phyloP scores from a whole-genome alignment of 2,113 vertebrate species.

The Campylomormyrus tamandua region DNA sequence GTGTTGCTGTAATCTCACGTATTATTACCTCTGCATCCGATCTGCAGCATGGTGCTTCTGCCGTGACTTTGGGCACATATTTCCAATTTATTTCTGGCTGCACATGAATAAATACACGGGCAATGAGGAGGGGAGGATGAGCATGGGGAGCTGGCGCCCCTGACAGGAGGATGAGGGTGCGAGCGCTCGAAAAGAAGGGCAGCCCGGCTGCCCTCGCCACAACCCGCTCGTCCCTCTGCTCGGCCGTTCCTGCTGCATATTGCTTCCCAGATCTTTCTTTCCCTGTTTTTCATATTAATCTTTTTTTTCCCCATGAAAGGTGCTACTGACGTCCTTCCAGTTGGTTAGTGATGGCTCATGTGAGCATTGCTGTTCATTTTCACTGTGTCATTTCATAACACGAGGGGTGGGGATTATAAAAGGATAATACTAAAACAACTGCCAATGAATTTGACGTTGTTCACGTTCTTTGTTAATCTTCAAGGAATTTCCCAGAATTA shows the following conservation, averaged over 20 bases:
- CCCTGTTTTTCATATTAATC: not conserved
- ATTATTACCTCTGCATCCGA: slow-evolving; percentile 21
- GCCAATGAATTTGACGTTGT: not conserved
- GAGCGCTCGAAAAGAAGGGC: slow-evolving; percentile 18
- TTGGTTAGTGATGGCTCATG: not conserved
- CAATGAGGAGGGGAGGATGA: slow-evolving; percentile 35
- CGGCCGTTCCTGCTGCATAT: not conserved
- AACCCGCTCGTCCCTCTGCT: slow-evolving; percentile 37
- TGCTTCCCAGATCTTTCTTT: not conserved
- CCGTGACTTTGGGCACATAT: slow-evolving; percentile 38
- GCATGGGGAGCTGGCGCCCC: not conserved
- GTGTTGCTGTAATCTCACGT: slow-evolving; percentile 29
- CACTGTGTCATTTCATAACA: not conserved
- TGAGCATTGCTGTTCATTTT: not conserved
- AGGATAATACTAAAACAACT: not conserved
- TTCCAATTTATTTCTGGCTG: slow-evolving; percentile 47
- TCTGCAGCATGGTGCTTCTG: slow-evolving; percentile 25
- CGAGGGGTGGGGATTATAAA: not conserved
- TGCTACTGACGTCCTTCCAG: not conserved
- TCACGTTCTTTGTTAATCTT: not conserved
- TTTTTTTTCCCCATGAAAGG: not conserved
- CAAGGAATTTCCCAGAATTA: not conserved
- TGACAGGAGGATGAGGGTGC: slow-evolving; percentile 25
- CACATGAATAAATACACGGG: slow-evolving; percentile 41
- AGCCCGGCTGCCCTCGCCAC: slow-evolving; percentile 51